These are phyloP conservation scores for Theretra japonica DNA, from an alignment of 2,888 invertebrate genomes.

Conservation along the genomic window DNA sequence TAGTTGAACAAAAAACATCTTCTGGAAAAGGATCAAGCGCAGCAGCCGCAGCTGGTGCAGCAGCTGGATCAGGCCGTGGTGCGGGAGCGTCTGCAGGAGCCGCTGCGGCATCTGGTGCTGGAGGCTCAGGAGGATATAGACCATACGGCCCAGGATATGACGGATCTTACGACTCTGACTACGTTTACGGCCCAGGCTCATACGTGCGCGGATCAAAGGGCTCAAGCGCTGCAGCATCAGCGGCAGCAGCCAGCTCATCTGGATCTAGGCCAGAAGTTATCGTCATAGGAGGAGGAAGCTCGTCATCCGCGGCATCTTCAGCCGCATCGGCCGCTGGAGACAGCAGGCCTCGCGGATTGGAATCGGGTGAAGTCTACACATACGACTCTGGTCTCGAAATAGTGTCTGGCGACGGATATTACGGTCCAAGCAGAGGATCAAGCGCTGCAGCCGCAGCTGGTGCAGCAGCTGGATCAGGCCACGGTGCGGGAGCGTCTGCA, in stretches of 20 bases:
- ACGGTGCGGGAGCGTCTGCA: conserved; percentile 29
- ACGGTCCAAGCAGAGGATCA: no score
- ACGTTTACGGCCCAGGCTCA: not conserved
- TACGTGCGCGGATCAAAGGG: conserved; percentile 9
- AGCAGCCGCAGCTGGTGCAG: not conserved
- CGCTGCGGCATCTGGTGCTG: no score
- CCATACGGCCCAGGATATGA: no score
- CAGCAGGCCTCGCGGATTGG: no score
- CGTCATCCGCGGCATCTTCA: not conserved
- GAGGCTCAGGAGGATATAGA: no score
- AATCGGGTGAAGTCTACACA: no score
- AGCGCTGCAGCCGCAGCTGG: conserved; percentile 32
- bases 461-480: conserved; percentile 14
- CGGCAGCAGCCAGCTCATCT: conserved; percentile 28
- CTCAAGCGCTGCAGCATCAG: conserved; percentile 9
- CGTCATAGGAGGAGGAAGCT: not conserved
- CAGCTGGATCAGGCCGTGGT: no score
- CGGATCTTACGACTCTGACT: no score
- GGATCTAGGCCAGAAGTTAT: conserved; percentile 7
- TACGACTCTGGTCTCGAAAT: no score
- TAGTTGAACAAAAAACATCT: not conserved
- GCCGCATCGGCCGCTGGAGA: no score
- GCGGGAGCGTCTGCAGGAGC: no score
- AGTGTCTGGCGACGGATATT: no score
- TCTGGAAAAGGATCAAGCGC: not conserved